Base-by-base conservation (phyloP, 2,797 vertebrate genomes). In the Syngnathus acus region DNA sequence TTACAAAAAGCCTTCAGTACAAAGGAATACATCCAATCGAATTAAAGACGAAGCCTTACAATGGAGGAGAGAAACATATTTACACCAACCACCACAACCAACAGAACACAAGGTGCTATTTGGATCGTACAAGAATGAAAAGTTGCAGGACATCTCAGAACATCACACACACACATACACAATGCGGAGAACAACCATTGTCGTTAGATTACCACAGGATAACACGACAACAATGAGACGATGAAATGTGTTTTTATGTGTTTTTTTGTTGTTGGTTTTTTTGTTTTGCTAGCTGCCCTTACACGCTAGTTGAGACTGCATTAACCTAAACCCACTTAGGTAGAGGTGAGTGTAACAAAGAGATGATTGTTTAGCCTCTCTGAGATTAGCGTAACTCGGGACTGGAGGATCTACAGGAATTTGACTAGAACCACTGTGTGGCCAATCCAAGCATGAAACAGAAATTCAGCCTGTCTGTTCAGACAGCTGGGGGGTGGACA, bases 261-360 rank as follows among this genome's bases (percentile, higher is more conserved):
- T 73, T 73, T 79, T 84, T 79, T 53, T 19, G 5, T 9, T 23
- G n/a, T 55, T 26, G 79, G 83, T 79, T 53, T 19, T n/a, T 23
- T 32, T 55, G 11, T 57, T 32, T 57, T 81, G 69, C 87, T 80
- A 80, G 86, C 81, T 45, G 73, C 83, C 86, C 87, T 87, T 83
- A 84, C 80, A 77, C 84, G 85, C 84, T 84, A 83, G 82, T 72
- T 82, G 84, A 81, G 77, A 83, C 85, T 82, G 82, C 79, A 57
- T 83, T 81, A 79, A 85, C 85, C 84, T 88, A 85, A 80, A 82
- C 84, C 85, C 84, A 59, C 81, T 79, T 84, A 82, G 87, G 86
- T 86, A 86, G 85, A 89, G 87, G 89, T 90, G 87, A 88, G 88
- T 88, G 80, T 82, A 82, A 85, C 80, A 82, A 82, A 86, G 79